Evolutionary conservation across 1,140 invertebrate genomes (phyloP).

Genomic region (Hormaphis cornu): DNA sequence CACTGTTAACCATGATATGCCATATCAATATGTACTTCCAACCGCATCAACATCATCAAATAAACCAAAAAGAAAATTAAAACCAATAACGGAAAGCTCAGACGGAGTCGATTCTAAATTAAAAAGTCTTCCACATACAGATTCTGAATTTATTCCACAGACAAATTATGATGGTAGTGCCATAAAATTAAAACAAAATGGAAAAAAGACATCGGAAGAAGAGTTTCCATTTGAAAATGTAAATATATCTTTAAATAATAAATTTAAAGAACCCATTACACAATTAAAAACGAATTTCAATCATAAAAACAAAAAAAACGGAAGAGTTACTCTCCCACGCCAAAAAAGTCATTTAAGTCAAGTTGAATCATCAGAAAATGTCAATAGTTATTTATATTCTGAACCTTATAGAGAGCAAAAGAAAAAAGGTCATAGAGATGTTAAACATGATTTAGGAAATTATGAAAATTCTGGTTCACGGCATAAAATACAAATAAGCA

Average conservation of each 20-base stretch:
- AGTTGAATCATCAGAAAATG: background rate
- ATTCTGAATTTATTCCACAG: background rate
- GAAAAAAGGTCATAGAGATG: background rate
- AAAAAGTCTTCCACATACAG: background rate
- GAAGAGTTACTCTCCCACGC: background rate
- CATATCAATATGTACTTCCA: constrained; percentile 8
- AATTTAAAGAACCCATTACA: background rate
- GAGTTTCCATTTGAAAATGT: background rate
- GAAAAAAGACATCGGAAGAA: background rate
- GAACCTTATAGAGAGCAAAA: background rate
- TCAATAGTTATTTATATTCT: background rate
- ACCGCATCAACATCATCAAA: background rate
- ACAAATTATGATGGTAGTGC: constrained; percentile 26
- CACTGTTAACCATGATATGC: constrained; percentile 3
- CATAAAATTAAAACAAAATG: constrained; percentile 7
- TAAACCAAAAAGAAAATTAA: background rate
- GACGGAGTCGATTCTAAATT: background rate
- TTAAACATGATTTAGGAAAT: background rate
- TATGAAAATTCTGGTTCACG: background rate
- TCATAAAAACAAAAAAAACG: background rate
- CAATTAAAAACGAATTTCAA: background rate
- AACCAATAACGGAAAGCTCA: background rate
- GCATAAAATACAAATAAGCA: background rate
- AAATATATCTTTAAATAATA: background rate
- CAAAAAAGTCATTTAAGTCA: background rate